Conservation (phyloP, 2,888 invertebrate genomes). For the Buathra laborator region DNA sequence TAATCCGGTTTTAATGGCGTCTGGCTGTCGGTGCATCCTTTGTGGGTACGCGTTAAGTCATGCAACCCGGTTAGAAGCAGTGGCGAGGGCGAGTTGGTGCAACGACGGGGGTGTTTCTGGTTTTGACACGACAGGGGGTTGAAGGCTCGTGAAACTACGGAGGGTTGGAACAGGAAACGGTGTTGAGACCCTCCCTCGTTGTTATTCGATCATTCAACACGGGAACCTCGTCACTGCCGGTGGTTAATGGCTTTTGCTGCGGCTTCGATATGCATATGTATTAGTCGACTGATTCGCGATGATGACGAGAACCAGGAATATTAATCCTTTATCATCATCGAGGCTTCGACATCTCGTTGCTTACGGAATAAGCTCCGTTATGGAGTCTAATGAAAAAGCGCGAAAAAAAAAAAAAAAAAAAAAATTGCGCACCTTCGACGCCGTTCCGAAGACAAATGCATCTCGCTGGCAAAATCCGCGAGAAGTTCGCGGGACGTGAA, state of each 20-base stretch:
- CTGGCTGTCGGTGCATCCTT: conserved; percentile 46
- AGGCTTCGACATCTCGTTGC: background rate
- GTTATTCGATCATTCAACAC: conserved; percentile 66
- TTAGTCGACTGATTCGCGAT: conserved; percentile 35
- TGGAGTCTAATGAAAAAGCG: too few species aligned
- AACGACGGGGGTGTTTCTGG: conserved; percentile 44
- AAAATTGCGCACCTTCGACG: too few species aligned
- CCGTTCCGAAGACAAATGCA: background rate
- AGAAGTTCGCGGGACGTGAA: background rate
- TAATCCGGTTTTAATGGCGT: conserved; percentile 55
- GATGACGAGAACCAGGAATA: conserved; percentile 8
- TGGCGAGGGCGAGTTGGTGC: background rate
- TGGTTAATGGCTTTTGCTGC: conserved; percentile 18
- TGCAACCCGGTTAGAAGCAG: conserved; percentile 17
- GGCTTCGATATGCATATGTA: conserved; percentile 61
- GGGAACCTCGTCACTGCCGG: conserved; percentile 3
- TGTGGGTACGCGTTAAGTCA: conserved; percentile 58
- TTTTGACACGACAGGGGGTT: conserved; percentile 30
- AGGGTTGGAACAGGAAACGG: conserved; percentile 28
- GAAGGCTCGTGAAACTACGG: conserved; percentile 40
- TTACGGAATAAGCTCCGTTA: too few species aligned
- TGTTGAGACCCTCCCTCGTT: conserved; percentile 46
- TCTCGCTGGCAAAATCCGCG: background rate
- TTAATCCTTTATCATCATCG: conserved; percentile 5
- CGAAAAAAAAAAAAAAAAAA: too few species aligned